Percentiles rank a stretch among this genome's conserved stretches.
Evolutionary conservation across 2,888 invertebrate genomes (phyloP).

Genomic region (Prosapia bicincta): DNA sequence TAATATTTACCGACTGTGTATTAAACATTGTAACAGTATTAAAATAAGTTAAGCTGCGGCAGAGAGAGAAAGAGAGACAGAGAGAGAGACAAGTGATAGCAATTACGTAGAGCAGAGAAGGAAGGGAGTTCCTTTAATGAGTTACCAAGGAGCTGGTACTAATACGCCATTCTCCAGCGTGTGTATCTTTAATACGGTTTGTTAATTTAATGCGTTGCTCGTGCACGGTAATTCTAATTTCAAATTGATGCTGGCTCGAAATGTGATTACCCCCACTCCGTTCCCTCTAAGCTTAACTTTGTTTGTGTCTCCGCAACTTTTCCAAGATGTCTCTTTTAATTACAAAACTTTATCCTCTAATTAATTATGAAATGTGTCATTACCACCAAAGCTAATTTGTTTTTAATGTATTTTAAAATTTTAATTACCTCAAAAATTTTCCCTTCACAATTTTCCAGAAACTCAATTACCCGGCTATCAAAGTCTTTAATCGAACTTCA

Average conservation of each 20-base stretch:
- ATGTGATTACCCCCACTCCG: conserved; percentile 21
- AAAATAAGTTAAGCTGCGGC: neutral
- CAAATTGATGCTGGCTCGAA: conserved; percentile 23
- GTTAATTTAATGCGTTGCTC: conserved; percentile 32
- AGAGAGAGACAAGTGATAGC: conserved; percentile 2
- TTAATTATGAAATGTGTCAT: neutral
- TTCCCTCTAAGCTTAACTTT: conserved; percentile 9
- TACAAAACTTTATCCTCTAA: conserved; percentile 15
- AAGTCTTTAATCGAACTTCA: neutral
- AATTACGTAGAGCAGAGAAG: neutral
- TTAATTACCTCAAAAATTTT: conserved; percentile 1
- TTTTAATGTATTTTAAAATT: neutral
- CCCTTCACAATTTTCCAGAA: neutral
- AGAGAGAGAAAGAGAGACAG: too few species aligned
- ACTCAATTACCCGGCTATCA: neutral
- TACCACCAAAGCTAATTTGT: neutral
- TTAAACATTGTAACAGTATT: neutral
- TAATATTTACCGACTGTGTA: neutral
- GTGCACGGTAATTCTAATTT: conserved; percentile 28
- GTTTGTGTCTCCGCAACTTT: conserved; percentile 14
- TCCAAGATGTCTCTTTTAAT: conserved; percentile 21
- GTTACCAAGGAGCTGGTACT: neutral
- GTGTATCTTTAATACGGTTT: conserved; percentile 34
- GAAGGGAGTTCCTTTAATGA: neutral
- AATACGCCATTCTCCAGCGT: conserved; percentile 8